phyloP scores from a whole-genome alignment of 2,888 invertebrate species.

The Tipula vernalis region DNA sequence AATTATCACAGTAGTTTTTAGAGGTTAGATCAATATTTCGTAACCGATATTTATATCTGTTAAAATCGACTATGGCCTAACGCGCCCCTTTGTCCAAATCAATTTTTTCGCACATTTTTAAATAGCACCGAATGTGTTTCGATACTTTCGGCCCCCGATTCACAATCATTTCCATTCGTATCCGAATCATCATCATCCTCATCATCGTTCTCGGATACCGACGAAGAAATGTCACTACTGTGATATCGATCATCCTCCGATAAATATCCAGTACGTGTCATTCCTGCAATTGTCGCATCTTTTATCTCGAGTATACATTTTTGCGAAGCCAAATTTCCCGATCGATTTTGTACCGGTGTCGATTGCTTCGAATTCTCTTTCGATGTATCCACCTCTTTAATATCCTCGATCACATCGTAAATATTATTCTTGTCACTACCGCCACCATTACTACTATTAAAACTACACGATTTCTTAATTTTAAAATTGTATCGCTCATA shows the following conservation, averaged over 20 bases:
- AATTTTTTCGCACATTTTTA: slow-evolving; percentile 50
- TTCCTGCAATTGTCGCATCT: slow-evolving; percentile 8
- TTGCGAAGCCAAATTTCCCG: not conserved
- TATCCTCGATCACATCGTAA: slow-evolving; percentile 6
- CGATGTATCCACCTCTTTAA: not conserved
- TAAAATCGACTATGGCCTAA: not conserved
- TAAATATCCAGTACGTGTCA: slow-evolving; percentile 18
- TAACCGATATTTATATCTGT: not conserved
- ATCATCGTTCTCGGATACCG: slow-evolving; percentile 44
- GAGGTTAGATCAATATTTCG: not conserved
- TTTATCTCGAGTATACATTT: slow-evolving; percentile 13
- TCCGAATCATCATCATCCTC: slow-evolving; percentile 69
- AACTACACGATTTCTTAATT: slow-evolving; percentile 20
- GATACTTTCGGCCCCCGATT: slow-evolving; percentile 76
- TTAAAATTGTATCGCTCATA: slow-evolving; percentile 35
- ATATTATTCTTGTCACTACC: slow-evolving; percentile 8
- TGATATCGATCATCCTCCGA: slow-evolving; percentile 18
- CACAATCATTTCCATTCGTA: slow-evolving; percentile 60
- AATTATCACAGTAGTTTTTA: not conserved
- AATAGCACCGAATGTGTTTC: slow-evolving; percentile 81
- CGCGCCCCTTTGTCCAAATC: not conserved
- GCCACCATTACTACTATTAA: not conserved
- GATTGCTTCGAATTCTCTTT: not conserved
- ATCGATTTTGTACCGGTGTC: not conserved
- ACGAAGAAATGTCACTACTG: slow-evolving; percentile 16